phyloP scores from a whole-genome alignment of 2,113 vertebrate genomes.

The Orthonyx spaldingii region DNA sequence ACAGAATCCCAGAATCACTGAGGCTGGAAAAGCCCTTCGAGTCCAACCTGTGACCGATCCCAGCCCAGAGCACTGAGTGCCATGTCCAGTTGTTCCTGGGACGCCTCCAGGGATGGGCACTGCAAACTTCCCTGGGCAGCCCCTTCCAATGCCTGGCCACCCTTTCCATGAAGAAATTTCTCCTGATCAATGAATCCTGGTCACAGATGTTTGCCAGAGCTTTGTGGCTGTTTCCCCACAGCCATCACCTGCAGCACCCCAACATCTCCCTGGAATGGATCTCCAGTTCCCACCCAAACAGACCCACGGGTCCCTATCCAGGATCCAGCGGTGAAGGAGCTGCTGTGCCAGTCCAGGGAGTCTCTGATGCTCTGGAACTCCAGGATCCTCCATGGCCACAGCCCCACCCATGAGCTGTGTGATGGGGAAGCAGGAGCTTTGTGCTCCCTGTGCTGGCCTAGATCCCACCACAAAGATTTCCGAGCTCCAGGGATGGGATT shows the following conservation, averaged over 20 bases:
- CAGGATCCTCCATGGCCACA: background rate
- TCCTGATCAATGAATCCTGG: background rate
- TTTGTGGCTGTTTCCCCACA: accelerated
- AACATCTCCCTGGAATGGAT: background rate
- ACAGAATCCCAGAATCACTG: background rate
- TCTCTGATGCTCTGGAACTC: background rate
- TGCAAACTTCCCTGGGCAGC: background rate
- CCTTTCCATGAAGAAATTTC: background rate
- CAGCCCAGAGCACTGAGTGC: background rate
- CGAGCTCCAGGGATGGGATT: background rate
- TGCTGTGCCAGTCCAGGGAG: background rate
- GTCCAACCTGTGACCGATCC: accelerated
- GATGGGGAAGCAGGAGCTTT: background rate
- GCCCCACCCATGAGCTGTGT: background rate
- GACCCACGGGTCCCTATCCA: background rate
- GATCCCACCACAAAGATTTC: background rate
- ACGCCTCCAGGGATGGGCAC: too few species aligned
- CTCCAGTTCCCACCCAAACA: background rate
- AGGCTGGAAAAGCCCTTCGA: background rate
- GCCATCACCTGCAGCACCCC: background rate
- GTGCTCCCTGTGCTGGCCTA: background rate
- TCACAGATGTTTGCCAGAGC: accelerated
- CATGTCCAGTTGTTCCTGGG: accelerated
- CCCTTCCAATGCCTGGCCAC: background rate
- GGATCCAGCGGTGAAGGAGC: background rate